A percentile compares a stretch with the other conserved stretches of the same genome.
Conservation (phyloP, 1,140 invertebrate genomes). For the Diuraphis noxia region DNA sequence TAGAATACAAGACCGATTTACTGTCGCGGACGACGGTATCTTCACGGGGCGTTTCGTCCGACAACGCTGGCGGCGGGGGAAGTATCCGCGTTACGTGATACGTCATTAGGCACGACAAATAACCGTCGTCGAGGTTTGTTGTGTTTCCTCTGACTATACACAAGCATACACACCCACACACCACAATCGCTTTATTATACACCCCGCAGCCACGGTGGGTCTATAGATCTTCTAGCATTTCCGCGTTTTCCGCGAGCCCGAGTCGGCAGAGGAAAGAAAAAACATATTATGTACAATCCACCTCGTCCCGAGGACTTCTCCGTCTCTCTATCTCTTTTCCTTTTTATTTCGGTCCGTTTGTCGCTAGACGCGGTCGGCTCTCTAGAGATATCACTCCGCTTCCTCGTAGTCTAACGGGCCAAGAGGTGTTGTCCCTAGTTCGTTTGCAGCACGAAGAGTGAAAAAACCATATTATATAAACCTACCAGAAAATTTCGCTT, state of each 20-base stretch:
- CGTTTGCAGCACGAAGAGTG: neutral
- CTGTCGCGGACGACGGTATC: neutral
- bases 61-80: neutral
- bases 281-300: neutral
- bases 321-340: neutral
- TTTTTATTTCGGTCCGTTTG: conserved; percentile 24
- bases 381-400: neutral
- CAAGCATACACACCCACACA: neutral
- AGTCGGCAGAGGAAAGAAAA: neutral
- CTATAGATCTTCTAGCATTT: neutral
- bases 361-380: neutral
- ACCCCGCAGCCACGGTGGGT: neutral
- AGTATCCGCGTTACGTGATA: neutral
- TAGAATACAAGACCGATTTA: conserved; percentile 15
- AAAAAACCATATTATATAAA: neutral
- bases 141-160: neutral
- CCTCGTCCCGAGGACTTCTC: neutral
- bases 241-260: neutral
- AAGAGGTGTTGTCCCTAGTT: neutral
- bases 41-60: neutral
- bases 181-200: neutral
- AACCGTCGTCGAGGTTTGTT: conserved; percentile 8
- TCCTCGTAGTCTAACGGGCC: neutral
- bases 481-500: neutral
- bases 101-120: conserved; percentile 26